Evolutionary conservation across 2,888 invertebrate species (phyloP), one percentile per base, ranked within the genome.

Genomic region (Lasioglossum leucozonium): DNA sequence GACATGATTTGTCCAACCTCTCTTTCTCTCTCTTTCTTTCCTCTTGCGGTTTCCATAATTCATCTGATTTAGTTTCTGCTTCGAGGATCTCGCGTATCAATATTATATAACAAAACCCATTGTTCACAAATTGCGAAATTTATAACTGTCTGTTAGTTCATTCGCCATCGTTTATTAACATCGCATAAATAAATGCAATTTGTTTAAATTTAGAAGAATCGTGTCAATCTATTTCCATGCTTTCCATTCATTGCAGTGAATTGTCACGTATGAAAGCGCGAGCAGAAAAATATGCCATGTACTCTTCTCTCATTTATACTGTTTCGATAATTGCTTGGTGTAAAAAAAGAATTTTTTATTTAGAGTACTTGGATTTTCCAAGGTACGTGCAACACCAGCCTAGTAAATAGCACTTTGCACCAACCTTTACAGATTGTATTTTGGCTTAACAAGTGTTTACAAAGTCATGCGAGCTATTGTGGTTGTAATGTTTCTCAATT

Each of bases 81-180:
- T 79, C 79, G 85, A 80, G 73, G 44, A 86, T 87, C 55, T 84
- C 79, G 75, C 65, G 71, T 82, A 87, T 85, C 85, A 90, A 84
- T 89, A 91, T 91, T 84, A 91, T 81, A 82, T 91, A 93, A 93
- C 92, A 92, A 93, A 92, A 93, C 85, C 89, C 89, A 92, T 87
- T 91, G 90, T 92, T 88, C 93, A 93, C 92, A 93, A 93, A 90
- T 81, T 82, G 82, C 84, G 79, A 89, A 91, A 87, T 88, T 82
- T 80, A 72, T 75, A 83, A 84, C 81, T 81, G 69, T 37, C 18
- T 72, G 77, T 87, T 74, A 72, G 76, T 84, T 81, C 83, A 86
- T 86, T 88, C 81, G 76, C 82, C 80, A 77, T 51, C 80, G 37
- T 77, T 47, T 82, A 79, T 74, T 62, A 79, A 69, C 77, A 88